A percentile compares a stretch with the other conserved stretches of the same genome.
Evolutionary conservation across 2,797 vertebrate species (phyloP).

Genomic region (Alcedo atthis): DNA sequence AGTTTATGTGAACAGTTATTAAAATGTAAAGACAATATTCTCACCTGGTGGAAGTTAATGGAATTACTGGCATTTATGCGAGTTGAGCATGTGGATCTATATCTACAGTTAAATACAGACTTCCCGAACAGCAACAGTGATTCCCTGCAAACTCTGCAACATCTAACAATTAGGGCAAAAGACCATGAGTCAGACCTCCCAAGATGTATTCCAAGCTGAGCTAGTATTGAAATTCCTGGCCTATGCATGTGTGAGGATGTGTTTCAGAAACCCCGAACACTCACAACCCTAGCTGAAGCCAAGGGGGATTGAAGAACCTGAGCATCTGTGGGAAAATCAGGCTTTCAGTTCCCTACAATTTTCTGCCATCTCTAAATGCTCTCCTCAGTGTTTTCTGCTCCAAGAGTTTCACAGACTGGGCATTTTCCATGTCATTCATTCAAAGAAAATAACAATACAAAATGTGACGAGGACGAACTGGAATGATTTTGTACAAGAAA

Average conservation of each 20-base stretch:
- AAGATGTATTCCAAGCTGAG: constrained; percentile 6
- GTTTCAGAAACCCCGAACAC: background rate
- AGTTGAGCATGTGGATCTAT: background rate
- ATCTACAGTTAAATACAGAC: background rate
- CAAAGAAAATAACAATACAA: background rate
- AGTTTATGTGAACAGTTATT: background rate
- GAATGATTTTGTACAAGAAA: background rate
- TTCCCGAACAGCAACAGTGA: constrained; percentile 13
- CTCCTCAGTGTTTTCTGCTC: background rate
- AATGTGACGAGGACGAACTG: background rate
- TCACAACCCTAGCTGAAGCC: background rate
- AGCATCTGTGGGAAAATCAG: background rate
- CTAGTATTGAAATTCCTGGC: fast-evolving
- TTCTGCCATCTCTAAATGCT: background rate
- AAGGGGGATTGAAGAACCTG: background rate
- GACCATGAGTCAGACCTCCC: constrained; percentile 3
- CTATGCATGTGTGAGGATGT: background rate
- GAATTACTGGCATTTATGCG: background rate
- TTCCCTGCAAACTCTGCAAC: background rate
- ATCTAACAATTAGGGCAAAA: background rate
- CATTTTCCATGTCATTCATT: background rate
- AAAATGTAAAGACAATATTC: background rate
- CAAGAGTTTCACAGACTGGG: background rate
- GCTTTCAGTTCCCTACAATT: background rate
- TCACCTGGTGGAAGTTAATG: background rate